Evolutionary conservation across 2,888 invertebrate species (phyloP).

Genomic region (Geotrupes spiniger): DNA sequence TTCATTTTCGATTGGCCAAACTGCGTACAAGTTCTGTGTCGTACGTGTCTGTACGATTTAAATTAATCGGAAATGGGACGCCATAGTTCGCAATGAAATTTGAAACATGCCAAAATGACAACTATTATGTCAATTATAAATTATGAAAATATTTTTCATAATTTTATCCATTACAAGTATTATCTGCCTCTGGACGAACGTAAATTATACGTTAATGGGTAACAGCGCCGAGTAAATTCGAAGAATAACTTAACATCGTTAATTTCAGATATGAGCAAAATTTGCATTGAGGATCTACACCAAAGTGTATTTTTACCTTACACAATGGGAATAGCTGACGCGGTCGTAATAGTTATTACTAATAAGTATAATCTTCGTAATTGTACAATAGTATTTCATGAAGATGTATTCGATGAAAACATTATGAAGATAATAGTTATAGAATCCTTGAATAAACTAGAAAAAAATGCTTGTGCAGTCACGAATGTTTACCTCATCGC

Average conservation of each 20-base stretch:
- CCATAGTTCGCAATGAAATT: not conserved
- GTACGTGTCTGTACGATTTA: too few species aligned
- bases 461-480: conserved; percentile 16
- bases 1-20: too few species aligned
- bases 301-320: conserved; percentile 23
- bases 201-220: not conserved
- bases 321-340: conserved; percentile 28
- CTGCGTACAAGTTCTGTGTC: too few species aligned
- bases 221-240: not conserved
- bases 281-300: conserved; percentile 26
- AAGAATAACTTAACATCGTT: not conserved
- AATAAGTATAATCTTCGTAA: conserved; percentile 16
- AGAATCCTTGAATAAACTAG: conserved; percentile 19
- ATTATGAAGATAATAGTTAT: conserved; percentile 21
- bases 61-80: not conserved
- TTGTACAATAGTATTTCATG: conserved; percentile 20
- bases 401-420: conserved; percentile 14
- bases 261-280: conserved; percentile 27
- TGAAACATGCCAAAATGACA: conserved; percentile 12
- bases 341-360: conserved; percentile 20
- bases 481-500: conserved; percentile 15
- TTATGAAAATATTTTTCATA: conserved; percentile 15
- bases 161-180: not conserved
- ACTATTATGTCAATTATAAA: conserved; percentile 17
- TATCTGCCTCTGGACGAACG: too few species aligned